phyloP scores from a whole-genome alignment of 2,113 vertebrate species.

The Amphilophus citrinellus region DNA sequence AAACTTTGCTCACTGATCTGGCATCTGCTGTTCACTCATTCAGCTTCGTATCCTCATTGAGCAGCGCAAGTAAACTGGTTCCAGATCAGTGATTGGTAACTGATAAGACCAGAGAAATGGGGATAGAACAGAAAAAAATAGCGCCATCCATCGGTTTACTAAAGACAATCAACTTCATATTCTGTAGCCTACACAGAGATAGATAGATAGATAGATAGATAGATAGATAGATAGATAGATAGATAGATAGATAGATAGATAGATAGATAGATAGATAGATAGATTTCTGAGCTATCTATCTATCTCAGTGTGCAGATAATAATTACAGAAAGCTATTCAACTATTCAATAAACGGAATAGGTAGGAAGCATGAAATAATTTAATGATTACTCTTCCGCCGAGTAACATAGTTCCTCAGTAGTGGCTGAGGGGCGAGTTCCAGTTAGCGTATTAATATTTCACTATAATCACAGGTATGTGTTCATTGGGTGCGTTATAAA shows the following conservation, averaged over 20 bases:
- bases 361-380: neutral
- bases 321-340: neutral
- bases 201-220: neutral
- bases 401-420: slow-evolving; percentile 22
- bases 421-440: slow-evolving; percentile 1
- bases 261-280: slow-evolving; percentile 24
- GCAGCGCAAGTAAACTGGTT: slow-evolving; percentile 2
- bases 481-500: slow-evolving; percentile 31
- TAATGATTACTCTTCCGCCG: neutral
- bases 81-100: slow-evolving; percentile 45
- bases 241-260: slow-evolving; percentile 25
- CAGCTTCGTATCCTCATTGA: neutral
- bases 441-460: slow-evolving; percentile 36
- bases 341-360: neutral
- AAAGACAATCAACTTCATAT: neutral
- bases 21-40: slow-evolving; percentile 26
- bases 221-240: slow-evolving; percentile 15
- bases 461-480: slow-evolving; percentile 17
- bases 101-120: neutral
- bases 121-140: neutral
- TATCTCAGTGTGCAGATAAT: neutral
- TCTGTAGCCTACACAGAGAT: neutral
- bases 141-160: slow-evolving; percentile 46
- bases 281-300: neutral
- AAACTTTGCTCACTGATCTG: slow-evolving; percentile 29